A percentile compares a stretch with the other conserved stretches of the same genome.
Conservation (phyloP, 2,113 vertebrate genomes). For the Nymphicus hollandicus region DNA sequence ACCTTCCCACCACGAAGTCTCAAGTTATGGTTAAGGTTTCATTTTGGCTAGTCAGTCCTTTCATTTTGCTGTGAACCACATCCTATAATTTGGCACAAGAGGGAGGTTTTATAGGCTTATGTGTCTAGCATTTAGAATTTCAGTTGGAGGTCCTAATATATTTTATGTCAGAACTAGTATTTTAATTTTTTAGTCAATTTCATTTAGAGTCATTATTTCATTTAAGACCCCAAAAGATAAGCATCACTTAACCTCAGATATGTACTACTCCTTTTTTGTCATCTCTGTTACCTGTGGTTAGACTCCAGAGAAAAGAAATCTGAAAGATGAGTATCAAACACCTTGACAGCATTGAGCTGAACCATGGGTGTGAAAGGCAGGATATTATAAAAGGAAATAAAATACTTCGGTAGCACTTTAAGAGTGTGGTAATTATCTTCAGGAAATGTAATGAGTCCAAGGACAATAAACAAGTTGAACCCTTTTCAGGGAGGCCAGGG, state of each 20-base stretch:
- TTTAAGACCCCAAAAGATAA: neutral
- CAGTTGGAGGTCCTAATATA: neutral
- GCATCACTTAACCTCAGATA: neutral
- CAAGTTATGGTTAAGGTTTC: neutral
- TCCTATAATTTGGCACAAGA: neutral
- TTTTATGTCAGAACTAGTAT: neutral
- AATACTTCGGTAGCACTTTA: neutral
- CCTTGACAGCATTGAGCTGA: neutral
- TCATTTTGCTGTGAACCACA: neutral
- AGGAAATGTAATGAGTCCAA: neutral
- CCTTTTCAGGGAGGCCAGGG: neutral
- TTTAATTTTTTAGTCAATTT: neutral
- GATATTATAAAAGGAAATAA: neutral
- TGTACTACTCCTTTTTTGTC: neutral
- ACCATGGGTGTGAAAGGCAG: neutral
- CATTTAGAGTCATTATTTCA: neutral
- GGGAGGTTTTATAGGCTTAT: neutral
- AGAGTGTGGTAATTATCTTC: neutral
- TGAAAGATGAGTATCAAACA: neutral
- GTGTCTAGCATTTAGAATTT: neutral
- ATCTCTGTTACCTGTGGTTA: neutral
- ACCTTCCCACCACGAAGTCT: neutral
- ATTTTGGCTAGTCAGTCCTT: neutral
- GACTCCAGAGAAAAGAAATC: neutral
- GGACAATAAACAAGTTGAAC: neutral